phyloP scores from a whole-genome alignment of 2,113 vertebrate genomes.

The Chaenogobius annularis region DNA sequence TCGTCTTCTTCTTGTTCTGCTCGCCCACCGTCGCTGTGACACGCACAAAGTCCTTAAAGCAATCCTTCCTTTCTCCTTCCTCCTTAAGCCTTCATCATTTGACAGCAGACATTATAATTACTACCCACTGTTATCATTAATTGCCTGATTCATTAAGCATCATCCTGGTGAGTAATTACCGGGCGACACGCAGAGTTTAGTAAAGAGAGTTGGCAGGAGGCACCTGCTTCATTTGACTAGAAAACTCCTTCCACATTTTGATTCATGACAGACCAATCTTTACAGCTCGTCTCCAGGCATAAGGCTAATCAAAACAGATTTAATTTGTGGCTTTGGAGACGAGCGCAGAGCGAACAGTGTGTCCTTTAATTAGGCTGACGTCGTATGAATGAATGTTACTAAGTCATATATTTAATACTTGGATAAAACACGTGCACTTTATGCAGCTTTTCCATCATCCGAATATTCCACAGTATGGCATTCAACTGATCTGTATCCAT shows the following conservation, averaged over 20 bases:
- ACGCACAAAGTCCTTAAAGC: background rate
- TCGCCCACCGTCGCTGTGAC: conserved; percentile 60
- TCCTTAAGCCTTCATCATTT: conserved; percentile 7
- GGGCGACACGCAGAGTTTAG: background rate
- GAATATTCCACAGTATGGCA: background rate
- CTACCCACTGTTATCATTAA: conserved; percentile 9
- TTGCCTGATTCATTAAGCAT: background rate
- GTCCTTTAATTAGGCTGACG: background rate
- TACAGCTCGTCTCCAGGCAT: background rate
- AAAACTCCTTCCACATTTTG: background rate
- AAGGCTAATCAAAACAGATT: conserved; percentile 18
- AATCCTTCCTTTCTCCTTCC: background rate
- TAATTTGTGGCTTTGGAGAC: conserved; percentile 11
- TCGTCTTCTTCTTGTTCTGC: conserved; percentile 81
- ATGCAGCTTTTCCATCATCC: background rate
- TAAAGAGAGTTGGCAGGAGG: background rate
- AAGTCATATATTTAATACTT: background rate
- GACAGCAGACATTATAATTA: background rate
- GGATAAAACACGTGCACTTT: too few relatives aligned
- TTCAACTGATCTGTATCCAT: background rate
- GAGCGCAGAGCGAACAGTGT: background rate
- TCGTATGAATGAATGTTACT: background rate
- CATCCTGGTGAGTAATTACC: conserved; percentile 5
- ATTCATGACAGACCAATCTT: background rate
- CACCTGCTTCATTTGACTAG: background rate